Conservation (phyloP, 1,140 invertebrate species). For the Pseudachorutes palmiensis region DNA sequence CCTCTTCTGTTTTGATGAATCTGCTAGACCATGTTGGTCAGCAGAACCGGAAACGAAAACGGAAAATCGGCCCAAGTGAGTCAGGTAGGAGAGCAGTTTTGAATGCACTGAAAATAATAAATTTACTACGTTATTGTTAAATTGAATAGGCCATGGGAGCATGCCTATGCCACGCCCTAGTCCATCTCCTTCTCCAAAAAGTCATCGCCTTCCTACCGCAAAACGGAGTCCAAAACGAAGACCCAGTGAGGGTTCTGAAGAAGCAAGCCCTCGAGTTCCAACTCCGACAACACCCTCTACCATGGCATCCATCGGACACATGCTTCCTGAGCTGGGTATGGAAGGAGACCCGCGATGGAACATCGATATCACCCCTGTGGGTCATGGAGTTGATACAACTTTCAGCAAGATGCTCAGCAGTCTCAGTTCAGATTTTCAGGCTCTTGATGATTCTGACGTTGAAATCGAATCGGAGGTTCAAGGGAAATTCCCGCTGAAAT, state of each 20-base stretch:
- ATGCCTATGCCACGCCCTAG: constrained; percentile 20
- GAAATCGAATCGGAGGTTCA: not conserved
- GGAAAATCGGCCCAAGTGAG: constrained; percentile 21
- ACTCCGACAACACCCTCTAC: constrained; percentile 19
- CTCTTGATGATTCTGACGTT: constrained; percentile 11
- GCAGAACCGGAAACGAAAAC: constrained; percentile 18
- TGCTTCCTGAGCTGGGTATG: constrained; percentile 25
- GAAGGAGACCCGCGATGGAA: constrained; percentile 33
- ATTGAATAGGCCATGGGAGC: constrained; percentile 17
- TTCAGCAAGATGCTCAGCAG: constrained; percentile 8
- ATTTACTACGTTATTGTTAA: too few relatives aligned
- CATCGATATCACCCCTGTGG: constrained; percentile 36
- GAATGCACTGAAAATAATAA: too few relatives aligned
- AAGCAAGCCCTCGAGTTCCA: constrained; percentile 2
- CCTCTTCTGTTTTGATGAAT: constrained; percentile 19
- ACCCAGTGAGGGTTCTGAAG: constrained; percentile 29
- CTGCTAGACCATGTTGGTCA: constrained; percentile 29
- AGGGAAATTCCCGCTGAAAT: not conserved
- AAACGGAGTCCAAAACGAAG: constrained; percentile 23
- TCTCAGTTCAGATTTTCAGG: not conserved
- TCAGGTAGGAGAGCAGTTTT: not conserved
- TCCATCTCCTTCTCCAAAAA: constrained; percentile 28
- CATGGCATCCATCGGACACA: constrained; percentile 6
- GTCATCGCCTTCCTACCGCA: constrained; percentile 10
- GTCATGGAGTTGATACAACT: constrained; percentile 1